Evolutionary conservation across 2,113 vertebrate genomes (phyloP), one percentile per base, ranked within the genome.

Genomic region (Equus quagga): DNA sequence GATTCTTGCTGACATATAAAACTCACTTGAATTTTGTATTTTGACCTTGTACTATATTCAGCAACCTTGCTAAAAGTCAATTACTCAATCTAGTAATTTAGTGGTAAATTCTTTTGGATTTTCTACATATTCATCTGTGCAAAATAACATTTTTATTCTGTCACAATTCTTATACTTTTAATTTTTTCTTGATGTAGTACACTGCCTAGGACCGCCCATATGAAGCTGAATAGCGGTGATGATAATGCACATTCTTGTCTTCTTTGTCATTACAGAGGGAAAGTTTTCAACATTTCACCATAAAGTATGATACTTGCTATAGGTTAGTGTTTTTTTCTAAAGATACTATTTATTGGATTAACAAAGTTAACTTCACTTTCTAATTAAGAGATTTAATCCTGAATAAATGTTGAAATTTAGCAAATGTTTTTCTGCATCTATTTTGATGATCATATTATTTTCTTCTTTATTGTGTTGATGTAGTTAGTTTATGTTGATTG

Each of bases 1-100:
- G 24, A 81, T 93, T 92, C 83, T 92, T 95, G 23, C 19, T 80
- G 51, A 80, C 17, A 17, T 86, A 62, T 64, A 79, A 78, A 86
- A 80, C 44, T 83, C 28, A 78, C n/a, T 78, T 76, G 58, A 54
- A 56, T 44, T 85, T 65, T 85, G 6, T 33, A 44, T 85, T 93
- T 93, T 85, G 46, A 76, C 60, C 49, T 78, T 76, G 14, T 78
- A 78, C 60, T 93, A 15, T 76, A 86, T 56, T 46, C 41, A 86
- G 72, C 23, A 69, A 49, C 19, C 14, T 86, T 93, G n/a, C 14
- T 78, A n/a, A 46, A 78, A 86, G 49, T 93, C 46, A n/a, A 10
- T 56, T 65, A 67, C 8, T 67, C 26, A 58, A 46, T 86, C 60
- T 78, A 41, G 58, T 78, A 86, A 58, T 86, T 67, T 86, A 86